phyloP scores from a whole-genome alignment of 2,797 vertebrate genomes.

The Sarcophilus harrisii region DNA sequence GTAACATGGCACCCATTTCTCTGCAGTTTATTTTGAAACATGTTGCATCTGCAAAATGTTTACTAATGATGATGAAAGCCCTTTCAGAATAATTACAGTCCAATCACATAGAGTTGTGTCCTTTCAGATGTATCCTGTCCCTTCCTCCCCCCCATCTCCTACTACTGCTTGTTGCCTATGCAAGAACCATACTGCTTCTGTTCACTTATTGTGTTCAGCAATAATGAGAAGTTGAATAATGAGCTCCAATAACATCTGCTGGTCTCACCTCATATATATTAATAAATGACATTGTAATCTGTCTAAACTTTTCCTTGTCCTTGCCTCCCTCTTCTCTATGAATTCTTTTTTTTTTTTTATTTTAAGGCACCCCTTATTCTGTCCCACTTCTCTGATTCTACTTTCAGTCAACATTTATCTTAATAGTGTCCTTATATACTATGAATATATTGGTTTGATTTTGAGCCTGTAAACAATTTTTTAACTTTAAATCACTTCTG shows the following conservation, averaged over 20 bases:
- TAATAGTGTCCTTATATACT: conserved; percentile 33
- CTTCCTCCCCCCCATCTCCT: conserved; percentile 17
- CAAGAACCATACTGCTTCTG: background rate
- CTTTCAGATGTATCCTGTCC: conserved; percentile 64
- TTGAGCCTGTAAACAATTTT: conserved; percentile 22
- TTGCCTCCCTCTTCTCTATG: background rate
- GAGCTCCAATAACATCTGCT: conserved; percentile 43
- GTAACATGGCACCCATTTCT: conserved; percentile 56
- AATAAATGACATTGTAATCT: conserved; percentile 55
- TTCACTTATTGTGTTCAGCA: conserved; percentile 28
- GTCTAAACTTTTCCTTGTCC: conserved; percentile 45
- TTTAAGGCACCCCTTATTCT: background rate
- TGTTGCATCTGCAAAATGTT: conserved; percentile 75
- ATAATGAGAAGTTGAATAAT: conserved; percentile 64
- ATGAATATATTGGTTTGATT: conserved; percentile 46
- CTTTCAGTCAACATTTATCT: conserved; percentile 26
- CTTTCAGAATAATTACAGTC: conserved; percentile 76
- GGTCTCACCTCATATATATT: conserved; percentile 51
- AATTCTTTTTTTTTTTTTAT: conserved; percentile 13
- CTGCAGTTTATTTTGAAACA: conserved; percentile 79
- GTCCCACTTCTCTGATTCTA: background rate
- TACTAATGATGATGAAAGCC: conserved; percentile 78
- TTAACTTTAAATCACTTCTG: conserved; percentile 40
- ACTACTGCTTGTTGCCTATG: conserved; percentile 42
- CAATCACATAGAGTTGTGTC: conserved; percentile 63